A percentile compares a stretch with the other conserved stretches of the same genome.
Conservation (phyloP, 2,113 vertebrate genomes). For the Pygoscelis antarcticus region DNA sequence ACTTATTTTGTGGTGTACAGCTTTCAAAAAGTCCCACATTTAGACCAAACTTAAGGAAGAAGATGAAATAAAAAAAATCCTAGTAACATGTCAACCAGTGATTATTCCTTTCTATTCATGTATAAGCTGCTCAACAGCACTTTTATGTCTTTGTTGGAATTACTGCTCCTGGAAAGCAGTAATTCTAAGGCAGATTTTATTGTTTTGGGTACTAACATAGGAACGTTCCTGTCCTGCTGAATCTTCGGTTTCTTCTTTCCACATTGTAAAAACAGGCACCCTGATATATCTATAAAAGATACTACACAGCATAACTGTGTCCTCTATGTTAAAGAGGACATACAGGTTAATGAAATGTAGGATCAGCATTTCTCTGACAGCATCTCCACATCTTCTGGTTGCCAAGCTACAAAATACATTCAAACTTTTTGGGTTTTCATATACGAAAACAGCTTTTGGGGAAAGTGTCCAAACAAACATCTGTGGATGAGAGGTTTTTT, state of each 20-base stretch:
- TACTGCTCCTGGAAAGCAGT: background rate
- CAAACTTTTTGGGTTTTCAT: background rate
- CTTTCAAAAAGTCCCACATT: background rate
- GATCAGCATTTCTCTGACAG: constrained; percentile 6
- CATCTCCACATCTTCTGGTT: background rate
- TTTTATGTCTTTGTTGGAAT: background rate
- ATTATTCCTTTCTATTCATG: background rate
- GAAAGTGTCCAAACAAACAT: background rate
- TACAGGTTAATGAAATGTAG: background rate
- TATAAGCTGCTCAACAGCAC: background rate
- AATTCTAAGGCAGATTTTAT: constrained; percentile 18
- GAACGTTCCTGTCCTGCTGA: background rate
- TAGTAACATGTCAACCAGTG: background rate
- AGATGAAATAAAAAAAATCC: background rate
- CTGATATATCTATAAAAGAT: background rate
- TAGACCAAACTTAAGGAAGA: background rate
- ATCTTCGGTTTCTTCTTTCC: background rate
- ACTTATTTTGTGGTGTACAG: background rate
- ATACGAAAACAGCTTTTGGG: background rate
- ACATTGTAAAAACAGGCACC: background rate
- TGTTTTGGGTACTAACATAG: background rate
- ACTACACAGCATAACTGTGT: background rate
- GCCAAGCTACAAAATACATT: background rate
- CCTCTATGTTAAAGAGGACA: background rate
- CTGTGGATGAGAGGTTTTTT: background rate